A percentile compares a stretch with the other conserved stretches of the same genome.
These are phyloP conservation scores for Zele albiditarsus DNA, from an alignment of 2,888 invertebrate species.

Conservation along the genomic window DNA sequence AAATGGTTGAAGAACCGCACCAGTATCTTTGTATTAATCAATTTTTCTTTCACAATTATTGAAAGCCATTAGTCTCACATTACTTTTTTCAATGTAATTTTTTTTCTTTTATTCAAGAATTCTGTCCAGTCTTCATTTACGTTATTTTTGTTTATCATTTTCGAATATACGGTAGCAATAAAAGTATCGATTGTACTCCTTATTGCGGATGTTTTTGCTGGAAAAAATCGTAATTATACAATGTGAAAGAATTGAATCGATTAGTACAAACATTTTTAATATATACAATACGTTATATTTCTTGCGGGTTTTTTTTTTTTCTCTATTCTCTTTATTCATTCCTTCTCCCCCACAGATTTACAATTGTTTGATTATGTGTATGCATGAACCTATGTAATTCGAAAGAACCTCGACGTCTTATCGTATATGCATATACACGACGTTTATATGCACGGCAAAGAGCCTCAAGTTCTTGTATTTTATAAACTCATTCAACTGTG, in stretches of 20 bases:
- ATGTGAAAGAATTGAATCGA: conserved; percentile 42
- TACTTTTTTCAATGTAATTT: neutral
- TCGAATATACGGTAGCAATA: neutral
- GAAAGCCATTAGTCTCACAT: too few relatives aligned
- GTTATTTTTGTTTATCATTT: conserved; percentile 5
- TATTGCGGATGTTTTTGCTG: conserved; percentile 42
- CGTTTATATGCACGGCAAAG: conserved; percentile 18
- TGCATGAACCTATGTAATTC: conserved; percentile 11
- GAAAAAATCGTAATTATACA: conserved; percentile 32
- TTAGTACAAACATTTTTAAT: conserved; percentile 35
- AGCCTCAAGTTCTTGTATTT: conserved; percentile 35
- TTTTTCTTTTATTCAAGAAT: neutral
- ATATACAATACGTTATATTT: conserved; percentile 8
- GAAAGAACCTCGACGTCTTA: conserved; percentile 32
- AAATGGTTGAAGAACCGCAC: too few relatives aligned
- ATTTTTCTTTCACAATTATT: too few relatives aligned
- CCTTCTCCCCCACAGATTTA: conserved; percentile 20
- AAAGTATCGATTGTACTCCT: conserved; percentile 34
- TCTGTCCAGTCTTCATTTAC: neutral
- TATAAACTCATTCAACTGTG: conserved; percentile 35
- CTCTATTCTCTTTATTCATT: conserved; percentile 1
- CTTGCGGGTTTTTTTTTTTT: conserved; percentile 17
- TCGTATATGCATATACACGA: conserved; percentile 28
- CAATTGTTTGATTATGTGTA: conserved; percentile 18
- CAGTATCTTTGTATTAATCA: too few relatives aligned